Base-by-base conservation (phyloP, 2,888 invertebrate genomes). In the Tenthredo livida region DNA sequence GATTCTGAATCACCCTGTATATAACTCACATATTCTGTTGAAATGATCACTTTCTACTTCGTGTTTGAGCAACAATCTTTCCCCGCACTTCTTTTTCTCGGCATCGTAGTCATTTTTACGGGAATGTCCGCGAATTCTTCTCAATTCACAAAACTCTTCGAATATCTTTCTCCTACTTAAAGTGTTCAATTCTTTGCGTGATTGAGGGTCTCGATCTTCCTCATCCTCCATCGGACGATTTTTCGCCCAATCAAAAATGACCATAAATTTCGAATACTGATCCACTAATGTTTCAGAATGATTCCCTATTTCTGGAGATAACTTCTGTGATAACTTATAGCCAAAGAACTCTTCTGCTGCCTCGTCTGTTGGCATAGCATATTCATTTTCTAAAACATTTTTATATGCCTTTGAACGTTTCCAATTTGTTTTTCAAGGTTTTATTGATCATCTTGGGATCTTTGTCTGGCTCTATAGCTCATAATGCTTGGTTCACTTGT, bases 71-170 rank as follows among this genome's bases (percentile, higher is more conserved):
- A 6, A 50, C n/a, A 50, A n/a, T 17, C 2, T 50, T 5, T n/a
- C 0, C 17, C n/a, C 50, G 5, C 17, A n/a, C 17, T 50, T 7
- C n/a, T 0, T 5, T 50, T 17, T 50, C 17, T 17, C n/a, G 50
- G 0, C 17, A 17, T n/a, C 6, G 17, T 50, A n/a, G 5, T n/a
- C 0, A 1, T 50, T 50, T 0, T 3, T n/a, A 17, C 6, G 1
- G 17, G n/a, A n/a, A 50, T 50, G 12, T 15, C 15, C 15, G 3
- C 15, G 17, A 50, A 50, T 50, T 50, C 17, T 50, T 6, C 5
- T 6, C 50, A 50, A 50, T 50, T 1, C 6, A 50, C 50, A 17
- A n/a, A 50, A n/a, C 17, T n/a, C 17, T 50, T 50, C 17, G 17
- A 50, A 50, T 50, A 50, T 50, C 6, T 6, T 6, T n/a, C 50